These are phyloP conservation scores for Paramisgurnus dabryanus DNA, from an alignment of 2,113 vertebrate genomes.

Conservation along the genomic window DNA sequence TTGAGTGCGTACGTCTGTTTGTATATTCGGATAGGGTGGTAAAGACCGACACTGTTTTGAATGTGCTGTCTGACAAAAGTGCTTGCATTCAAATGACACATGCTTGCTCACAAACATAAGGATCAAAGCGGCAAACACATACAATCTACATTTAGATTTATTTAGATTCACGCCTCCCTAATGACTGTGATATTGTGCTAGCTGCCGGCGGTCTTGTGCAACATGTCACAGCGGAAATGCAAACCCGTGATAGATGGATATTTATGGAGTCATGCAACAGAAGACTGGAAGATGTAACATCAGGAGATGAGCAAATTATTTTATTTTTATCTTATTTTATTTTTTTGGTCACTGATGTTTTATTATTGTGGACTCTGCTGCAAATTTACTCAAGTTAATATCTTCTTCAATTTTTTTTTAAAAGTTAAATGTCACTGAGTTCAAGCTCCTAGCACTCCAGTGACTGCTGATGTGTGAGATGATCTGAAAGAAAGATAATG, in stretches of 20 bases:
- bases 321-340: not conserved
- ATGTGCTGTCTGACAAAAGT: conserved; percentile 17
- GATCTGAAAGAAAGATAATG: conserved; percentile 23
- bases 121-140: conserved; percentile 26
- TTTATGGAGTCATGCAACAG: not conserved
- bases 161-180: conserved; percentile 37
- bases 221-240: conserved; percentile 26
- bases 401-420: conserved; percentile 4
- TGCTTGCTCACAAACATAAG: not conserved
- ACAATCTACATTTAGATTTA: conserved; percentile 32
- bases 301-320: not conserved
- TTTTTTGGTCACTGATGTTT: not conserved
- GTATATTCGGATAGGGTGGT: not conserved
- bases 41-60: conserved; percentile 7
- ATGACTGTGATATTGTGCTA: conserved; percentile 44
- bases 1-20: conserved; percentile 25
- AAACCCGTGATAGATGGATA: conserved; percentile 27
- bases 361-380: not conserved
- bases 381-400: not conserved
- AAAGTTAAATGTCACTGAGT: conserved; percentile 1
- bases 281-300: not conserved
- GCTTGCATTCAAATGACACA: conserved; percentile 22
- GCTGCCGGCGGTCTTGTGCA: conserved; percentile 28
- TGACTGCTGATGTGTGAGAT: conserved; percentile 3
- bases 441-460: not conserved